Percentiles rank a stretch among this genome's conserved stretches.
These are phyloP conservation scores for Himalopsyche anomala DNA, from an alignment of 2,888 invertebrate genomes.

Conservation along the genomic window DNA sequence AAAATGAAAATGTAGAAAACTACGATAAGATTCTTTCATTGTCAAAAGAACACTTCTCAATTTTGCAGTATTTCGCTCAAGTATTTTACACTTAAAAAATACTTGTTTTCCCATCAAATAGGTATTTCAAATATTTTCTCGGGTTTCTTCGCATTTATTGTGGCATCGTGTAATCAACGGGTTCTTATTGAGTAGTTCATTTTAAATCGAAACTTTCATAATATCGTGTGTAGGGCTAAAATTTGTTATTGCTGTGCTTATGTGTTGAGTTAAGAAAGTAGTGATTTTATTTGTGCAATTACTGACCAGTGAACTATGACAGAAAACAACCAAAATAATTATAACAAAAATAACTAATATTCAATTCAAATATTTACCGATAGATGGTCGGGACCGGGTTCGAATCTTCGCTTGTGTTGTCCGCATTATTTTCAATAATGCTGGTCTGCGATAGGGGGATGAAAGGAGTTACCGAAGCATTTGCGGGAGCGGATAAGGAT, in stretches of 20 bases:
- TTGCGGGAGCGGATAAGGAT: slow-evolving; percentile 68
- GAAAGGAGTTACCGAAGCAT: slow-evolving; percentile 71
- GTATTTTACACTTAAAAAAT: too few species aligned
- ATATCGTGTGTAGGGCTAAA: too few species aligned
- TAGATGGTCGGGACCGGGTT: slow-evolving; percentile 91
- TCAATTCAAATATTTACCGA: slow-evolving; percentile 79
- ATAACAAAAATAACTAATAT: slow-evolving; percentile 32
- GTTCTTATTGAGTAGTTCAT: too few species aligned
- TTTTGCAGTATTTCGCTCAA: too few species aligned
- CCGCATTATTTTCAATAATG: slow-evolving; percentile 74
- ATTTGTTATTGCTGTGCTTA: neutral
- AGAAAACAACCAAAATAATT: slow-evolving; percentile 10
- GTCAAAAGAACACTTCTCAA: too few species aligned
- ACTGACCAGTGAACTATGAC: neutral
- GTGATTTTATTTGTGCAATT: slow-evolving; percentile 16
- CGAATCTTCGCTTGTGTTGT: slow-evolving; percentile 91
- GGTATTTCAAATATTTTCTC: too few species aligned
- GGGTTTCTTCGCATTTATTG: too few species aligned
- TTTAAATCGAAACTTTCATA: too few species aligned
- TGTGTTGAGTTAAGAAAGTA: neutral
- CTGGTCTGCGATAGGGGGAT: slow-evolving; percentile 69
- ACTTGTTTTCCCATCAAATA: too few species aligned
- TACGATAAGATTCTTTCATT: too few species aligned
- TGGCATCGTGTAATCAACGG: too few species aligned
- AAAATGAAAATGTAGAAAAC: too few species aligned